Conservation (phyloP, 2,113 vertebrate species). For the Ailuropoda melanoleuca region DNA sequence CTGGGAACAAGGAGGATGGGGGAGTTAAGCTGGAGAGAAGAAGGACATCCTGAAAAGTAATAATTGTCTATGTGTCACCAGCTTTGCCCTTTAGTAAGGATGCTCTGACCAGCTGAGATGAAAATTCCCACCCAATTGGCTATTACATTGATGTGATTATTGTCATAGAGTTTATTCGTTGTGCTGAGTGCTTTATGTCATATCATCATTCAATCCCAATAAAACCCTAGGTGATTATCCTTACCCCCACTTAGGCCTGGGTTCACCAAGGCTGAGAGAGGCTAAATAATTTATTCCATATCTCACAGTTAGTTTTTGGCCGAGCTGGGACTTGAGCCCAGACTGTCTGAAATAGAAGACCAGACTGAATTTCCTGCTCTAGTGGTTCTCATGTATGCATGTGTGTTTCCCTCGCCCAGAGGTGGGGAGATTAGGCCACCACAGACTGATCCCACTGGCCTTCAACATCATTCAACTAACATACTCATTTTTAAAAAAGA, state of each 20-base stretch:
- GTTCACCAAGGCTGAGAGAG: background rate
- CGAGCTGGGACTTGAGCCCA: background rate
- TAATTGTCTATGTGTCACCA: too few relatives aligned
- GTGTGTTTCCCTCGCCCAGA: background rate
- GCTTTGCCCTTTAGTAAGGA: background rate
- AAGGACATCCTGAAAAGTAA: background rate
- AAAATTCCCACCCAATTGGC: background rate
- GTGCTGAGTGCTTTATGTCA: background rate
- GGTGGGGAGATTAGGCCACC: too few relatives aligned
- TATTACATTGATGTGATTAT: background rate
- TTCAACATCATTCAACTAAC: background rate
- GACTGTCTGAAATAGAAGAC: background rate
- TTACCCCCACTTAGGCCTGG: background rate
- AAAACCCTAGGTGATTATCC: background rate
- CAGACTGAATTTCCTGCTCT: background rate
- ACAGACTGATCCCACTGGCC: background rate
- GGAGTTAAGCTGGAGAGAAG: background rate
- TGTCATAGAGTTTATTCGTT: background rate
- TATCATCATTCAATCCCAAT: background rate
- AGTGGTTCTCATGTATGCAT: accelerated
- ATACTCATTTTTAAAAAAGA: conserved; percentile 64
- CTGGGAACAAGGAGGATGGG: background rate
- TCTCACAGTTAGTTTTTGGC: background rate
- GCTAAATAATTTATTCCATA: background rate
- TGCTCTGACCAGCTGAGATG: background rate